Base-by-base conservation (phyloP, 2,797 vertebrate genomes). In the Sebastes nivosus region DNA sequence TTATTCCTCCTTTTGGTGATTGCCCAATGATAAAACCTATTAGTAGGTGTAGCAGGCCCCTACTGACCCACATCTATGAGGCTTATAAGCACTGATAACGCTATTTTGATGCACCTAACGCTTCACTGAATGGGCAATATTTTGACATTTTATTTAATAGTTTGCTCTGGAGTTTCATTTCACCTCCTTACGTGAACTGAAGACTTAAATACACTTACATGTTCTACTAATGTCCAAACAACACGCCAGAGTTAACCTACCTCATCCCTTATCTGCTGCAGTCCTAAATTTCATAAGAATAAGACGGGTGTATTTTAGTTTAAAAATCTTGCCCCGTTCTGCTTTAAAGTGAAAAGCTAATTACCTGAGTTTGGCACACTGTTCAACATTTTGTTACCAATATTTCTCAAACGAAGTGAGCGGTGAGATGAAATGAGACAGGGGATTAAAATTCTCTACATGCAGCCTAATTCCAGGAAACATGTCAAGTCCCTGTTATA, bases 381-480 rank as follows among this genome's bases (percentile, higher is more conserved):
- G 75, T 61, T 87, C 71, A 52, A 82, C 77, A 77, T 79, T 80
- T 74, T 83, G 69, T 70, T 76, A 72, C 58, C 1, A 27, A 66
- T 76, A 86, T 81, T 82, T 70, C 27, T 85, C 76, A 79, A 76
- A 87, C 70, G 54, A 86, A 89, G 69, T 66, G 72, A 83, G 79
- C 60, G 78, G 58, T 57, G 82, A 79, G 81, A 85, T 83, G 55
- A 85, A 73, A 86, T 16, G 29, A 69, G 74, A 86, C 64, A 2
- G 12, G 71, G 80, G 85, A 86, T 89, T 83, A 77, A 78, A 80
- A 84, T 78, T 81, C 67, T 83, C 79, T 72, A 76, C 80, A 68
- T 82, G 87, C 58, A 52, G 70, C 46, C 84, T 85, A 67, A 88
- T 86, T 89, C 87, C 25, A 83, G 82, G 57, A 86, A 88, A 87